These are phyloP conservation scores for Cyphomyrmex costatus DNA, from an alignment of 1,140 invertebrate species.

Conservation along the genomic window DNA sequence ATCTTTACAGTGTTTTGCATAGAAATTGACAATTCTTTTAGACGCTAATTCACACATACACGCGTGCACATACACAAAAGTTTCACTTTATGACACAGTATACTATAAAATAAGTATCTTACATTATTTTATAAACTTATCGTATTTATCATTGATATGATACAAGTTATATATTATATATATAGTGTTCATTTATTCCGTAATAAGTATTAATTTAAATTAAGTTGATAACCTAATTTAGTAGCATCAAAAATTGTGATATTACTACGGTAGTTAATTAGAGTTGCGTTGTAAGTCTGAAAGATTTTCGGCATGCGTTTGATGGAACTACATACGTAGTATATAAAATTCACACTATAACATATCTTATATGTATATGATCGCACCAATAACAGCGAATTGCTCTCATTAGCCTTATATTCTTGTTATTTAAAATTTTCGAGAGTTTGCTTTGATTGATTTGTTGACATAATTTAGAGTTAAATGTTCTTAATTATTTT, in stretches of 20 bases:
- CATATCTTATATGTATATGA: too few species aligned
- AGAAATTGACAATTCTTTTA: not conserved
- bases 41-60: not conserved
- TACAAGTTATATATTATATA: too few species aligned
- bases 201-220: conserved; percentile 14
- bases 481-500: not conserved
- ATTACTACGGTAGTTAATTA: too few species aligned
- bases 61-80: not conserved
- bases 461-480: not conserved
- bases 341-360: too few species aligned
- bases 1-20: not conserved
- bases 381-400: too few species aligned
- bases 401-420: too few species aligned
- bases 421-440: too few species aligned
- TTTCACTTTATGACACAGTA: not conserved
- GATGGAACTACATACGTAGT: too few species aligned
- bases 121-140: not conserved
- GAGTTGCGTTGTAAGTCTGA: too few species aligned
- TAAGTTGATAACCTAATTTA: not conserved
- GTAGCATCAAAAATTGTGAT: too few species aligned
- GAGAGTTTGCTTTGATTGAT: too few species aligned
- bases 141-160: not conserved
- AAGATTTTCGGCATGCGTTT: too few species aligned
- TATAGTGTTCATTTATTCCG: not conserved
- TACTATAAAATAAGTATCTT: not conserved